A percentile compares a stretch with the other conserved stretches of the same genome.
phyloP scores from a whole-genome alignment of 2,888 invertebrate genomes.

The Halocaridina rubra region DNA sequence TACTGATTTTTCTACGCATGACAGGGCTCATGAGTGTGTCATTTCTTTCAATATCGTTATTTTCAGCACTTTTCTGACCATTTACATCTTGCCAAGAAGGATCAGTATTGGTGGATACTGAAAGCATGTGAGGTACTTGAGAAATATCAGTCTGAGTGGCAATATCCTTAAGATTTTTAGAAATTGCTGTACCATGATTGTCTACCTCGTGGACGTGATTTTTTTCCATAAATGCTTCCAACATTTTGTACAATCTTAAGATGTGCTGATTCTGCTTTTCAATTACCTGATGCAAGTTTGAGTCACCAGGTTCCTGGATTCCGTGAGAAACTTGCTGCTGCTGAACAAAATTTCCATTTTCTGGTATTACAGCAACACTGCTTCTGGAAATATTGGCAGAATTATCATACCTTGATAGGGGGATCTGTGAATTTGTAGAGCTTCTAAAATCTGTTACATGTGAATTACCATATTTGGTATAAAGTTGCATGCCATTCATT shows the following conservation, averaged over 20 bases:
- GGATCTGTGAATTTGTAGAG: no score
- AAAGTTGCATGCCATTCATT: no score
- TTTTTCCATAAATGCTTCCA: constrained; percentile 13
- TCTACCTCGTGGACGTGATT: not conserved
- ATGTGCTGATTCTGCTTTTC: constrained; percentile 41
- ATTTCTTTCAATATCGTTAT: not conserved
- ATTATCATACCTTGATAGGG: no score
- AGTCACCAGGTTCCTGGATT: not conserved
- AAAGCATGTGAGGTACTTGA: not conserved
- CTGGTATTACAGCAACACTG: no score
- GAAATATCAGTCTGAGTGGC: constrained; percentile 16
- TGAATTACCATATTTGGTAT: no score
- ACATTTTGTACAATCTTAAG: not conserved
- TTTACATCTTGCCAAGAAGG: constrained; percentile 29
- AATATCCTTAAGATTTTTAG: not conserved
- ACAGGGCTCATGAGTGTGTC: not conserved
- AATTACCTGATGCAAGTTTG: constrained; percentile 22
- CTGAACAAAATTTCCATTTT: no score
- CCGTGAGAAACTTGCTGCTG: no score
- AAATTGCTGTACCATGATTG: not conserved
- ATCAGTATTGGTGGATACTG: constrained; percentile 36
- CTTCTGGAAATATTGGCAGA: no score
- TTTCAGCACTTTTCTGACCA: no score
- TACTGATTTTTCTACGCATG: not conserved
- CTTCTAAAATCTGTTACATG: no score